Percentiles rank a stretch among this genome's conserved stretches.
These are phyloP conservation scores for Tyrannus savana DNA, from an alignment of 2,113 vertebrate genomes.

Conservation along the genomic window DNA sequence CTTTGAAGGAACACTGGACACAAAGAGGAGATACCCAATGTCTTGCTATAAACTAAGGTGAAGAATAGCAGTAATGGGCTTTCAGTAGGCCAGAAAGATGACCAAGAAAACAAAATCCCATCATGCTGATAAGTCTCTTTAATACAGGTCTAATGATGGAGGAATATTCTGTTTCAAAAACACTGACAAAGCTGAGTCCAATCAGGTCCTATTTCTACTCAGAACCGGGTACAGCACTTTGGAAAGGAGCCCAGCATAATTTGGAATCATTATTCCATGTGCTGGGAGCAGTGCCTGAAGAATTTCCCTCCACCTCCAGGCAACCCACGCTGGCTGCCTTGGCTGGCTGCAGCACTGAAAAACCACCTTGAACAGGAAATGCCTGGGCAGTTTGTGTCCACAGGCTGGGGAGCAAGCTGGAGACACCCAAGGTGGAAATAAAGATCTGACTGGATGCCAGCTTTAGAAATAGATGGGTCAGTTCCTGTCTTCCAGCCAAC, in stretches of 20 bases:
- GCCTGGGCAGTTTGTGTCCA: conserved; percentile 68
- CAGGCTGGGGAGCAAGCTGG: conserved; percentile 58
- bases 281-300: conserved; percentile 67
- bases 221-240: conserved; percentile 48
- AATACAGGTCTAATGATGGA: neutral
- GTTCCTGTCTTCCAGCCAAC: conserved; percentile 51
- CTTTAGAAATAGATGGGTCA: conserved; percentile 46
- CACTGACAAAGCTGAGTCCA: conserved; percentile 24
- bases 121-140: neutral
- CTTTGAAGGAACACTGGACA: neutral
- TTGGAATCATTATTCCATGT: conserved; percentile 56
- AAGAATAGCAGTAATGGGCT: neutral
- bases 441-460: conserved; percentile 59
- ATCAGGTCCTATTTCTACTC: conserved; percentile 27
- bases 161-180: neutral
- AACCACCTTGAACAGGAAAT: conserved; percentile 78
- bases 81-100: neutral
- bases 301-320: conserved; percentile 72
- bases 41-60: neutral
- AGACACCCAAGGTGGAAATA: conserved; percentile 61
- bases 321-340: conserved; percentile 68
- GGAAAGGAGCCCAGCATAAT: conserved; percentile 41
- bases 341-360: conserved; percentile 36
- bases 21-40: neutral
- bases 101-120: neutral